Evolutionary conservation across 2,797 vertebrate genomes (phyloP).

Genomic region (Phaenicophaeus curvirostris): DNA sequence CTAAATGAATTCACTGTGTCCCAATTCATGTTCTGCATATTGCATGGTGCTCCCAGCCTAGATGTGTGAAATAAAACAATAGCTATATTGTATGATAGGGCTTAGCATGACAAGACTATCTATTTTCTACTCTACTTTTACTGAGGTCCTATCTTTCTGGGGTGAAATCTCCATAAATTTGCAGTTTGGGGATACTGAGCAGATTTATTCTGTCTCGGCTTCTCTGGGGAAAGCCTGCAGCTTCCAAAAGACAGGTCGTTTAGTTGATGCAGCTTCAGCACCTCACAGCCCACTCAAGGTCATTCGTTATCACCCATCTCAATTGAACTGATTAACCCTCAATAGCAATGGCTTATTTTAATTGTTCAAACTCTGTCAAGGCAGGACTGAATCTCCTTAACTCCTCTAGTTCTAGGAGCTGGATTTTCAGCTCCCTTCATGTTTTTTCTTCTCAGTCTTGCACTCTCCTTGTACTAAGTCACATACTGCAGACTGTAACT

Average conservation of each 20-base stretch:
- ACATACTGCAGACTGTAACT: not conserved
- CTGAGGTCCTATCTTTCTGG: not conserved
- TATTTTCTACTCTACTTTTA: conserved; percentile 1
- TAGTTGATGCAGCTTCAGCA: not conserved
- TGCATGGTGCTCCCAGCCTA: not conserved
- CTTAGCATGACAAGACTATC: not conserved
- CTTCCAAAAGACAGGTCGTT: accelerated
- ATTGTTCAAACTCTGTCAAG: not conserved
- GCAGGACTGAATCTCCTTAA: not conserved
- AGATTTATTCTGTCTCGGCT: not conserved
- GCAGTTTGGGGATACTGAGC: not conserved
- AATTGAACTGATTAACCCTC: not conserved
- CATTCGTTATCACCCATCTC: not conserved
- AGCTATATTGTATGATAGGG: not conserved
- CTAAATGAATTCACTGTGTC: not conserved
- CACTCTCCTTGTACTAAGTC: not conserved
- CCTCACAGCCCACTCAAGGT: not conserved
- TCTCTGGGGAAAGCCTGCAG: not conserved
- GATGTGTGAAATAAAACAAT: not conserved
- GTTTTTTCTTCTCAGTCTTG: not conserved
- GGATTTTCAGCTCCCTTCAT: not conserved
- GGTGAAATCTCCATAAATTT: not conserved
- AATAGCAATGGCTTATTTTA: not conserved
- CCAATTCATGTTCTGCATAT: not conserved
- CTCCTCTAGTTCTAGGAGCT: conserved; percentile 6